Conservation (phyloP, 2,113 vertebrate species). For the Globicephala melas region DNA sequence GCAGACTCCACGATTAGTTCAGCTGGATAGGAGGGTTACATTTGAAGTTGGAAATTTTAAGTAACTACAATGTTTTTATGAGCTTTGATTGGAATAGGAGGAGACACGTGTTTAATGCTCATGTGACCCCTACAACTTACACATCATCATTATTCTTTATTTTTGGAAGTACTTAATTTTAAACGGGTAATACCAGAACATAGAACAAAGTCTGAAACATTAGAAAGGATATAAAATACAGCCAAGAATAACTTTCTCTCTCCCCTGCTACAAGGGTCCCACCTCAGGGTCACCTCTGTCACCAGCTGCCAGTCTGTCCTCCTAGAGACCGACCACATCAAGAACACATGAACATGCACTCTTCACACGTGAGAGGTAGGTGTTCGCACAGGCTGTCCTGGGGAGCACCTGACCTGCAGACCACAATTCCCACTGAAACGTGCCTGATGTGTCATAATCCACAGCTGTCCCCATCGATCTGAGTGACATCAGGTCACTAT, state of each 20-base stretch:
- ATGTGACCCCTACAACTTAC: background rate
- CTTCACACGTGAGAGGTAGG: background rate
- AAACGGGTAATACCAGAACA: background rate
- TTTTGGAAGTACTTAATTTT: background rate
- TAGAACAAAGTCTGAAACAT: background rate
- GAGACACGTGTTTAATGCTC: rapidly evolving
- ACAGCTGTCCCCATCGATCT: background rate
- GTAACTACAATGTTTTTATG: background rate
- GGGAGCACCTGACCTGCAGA: background rate
- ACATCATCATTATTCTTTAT: background rate
- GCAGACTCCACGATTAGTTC: background rate
- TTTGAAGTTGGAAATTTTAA: background rate
- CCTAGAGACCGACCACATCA: background rate
- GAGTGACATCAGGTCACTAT: background rate
- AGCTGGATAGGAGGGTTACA: background rate
- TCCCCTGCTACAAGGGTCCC: background rate
- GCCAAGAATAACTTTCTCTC: background rate
- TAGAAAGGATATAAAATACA: background rate
- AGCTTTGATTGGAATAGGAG: background rate
- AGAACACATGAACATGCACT: rapidly evolving
- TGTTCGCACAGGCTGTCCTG: background rate
- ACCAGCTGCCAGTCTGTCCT: background rate
- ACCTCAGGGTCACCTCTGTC: too few relatives aligned
- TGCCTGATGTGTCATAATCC: background rate
- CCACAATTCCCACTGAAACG: background rate